A percentile compares a stretch with the other conserved stretches of the same genome.
These are phyloP conservation scores for Eudemis profundana DNA, from an alignment of 2,888 invertebrate species.

Conservation along the genomic window DNA sequence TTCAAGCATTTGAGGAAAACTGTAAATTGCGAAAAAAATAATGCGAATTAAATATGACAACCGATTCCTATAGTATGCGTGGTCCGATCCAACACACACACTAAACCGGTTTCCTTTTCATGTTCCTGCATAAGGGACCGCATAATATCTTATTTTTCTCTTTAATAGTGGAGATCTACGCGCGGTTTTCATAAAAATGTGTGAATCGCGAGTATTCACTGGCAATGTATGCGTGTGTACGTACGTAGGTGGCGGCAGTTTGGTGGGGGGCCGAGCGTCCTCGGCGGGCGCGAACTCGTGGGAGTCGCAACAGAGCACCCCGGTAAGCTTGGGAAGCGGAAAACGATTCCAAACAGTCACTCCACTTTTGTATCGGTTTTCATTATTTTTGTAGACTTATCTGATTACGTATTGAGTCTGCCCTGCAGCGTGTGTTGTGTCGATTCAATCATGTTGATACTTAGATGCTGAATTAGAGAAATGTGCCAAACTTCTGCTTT, in stretches of 20 bases:
- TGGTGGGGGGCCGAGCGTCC: slow-evolving; percentile 74
- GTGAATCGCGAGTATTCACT: slow-evolving; percentile 46
- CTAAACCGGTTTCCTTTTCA: slow-evolving; percentile 2
- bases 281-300: slow-evolving; percentile 73
- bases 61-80: not conserved
- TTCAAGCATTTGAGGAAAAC: not conserved
- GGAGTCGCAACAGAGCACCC: slow-evolving; percentile 76
- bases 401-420: slow-evolving; percentile 79
- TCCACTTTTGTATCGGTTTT: slow-evolving; percentile 75
- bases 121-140: not conserved
- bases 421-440: slow-evolving; percentile 83
- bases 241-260: slow-evolving; percentile 82
- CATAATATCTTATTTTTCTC: not conserved
- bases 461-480: slow-evolving; percentile 78
- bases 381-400: slow-evolving; percentile 81
- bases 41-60: not conserved
- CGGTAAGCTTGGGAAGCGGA: slow-evolving; percentile 80
- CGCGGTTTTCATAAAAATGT: slow-evolving; percentile 42
- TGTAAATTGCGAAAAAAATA: not conserved
- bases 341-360: slow-evolving; percentile 67
- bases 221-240: slow-evolving; percentile 75
- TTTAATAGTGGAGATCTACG: slow-evolving; percentile 19
- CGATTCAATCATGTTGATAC: slow-evolving; percentile 75
- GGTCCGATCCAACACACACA: slow-evolving; percentile 19
- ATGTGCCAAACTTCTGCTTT: slow-evolving; percentile 66